phyloP scores from a whole-genome alignment of 2,113 vertebrate species.

The Xenus cinereus region DNA sequence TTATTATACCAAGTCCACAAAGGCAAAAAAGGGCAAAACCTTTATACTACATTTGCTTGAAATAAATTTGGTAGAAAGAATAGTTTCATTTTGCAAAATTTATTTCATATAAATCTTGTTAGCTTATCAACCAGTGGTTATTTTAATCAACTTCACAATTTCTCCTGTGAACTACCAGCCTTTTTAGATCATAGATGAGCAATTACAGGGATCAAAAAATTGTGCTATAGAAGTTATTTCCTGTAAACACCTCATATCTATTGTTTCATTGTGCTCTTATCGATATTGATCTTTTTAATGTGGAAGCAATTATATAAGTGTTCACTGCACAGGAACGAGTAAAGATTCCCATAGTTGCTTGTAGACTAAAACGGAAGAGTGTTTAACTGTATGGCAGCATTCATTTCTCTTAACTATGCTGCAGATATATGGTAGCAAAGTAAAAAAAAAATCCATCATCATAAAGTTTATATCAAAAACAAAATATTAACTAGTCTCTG shows the following conservation, averaged over 20 bases:
- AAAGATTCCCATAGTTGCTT: not conserved
- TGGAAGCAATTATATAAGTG: not conserved
- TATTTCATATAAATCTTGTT: not conserved
- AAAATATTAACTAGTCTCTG: not conserved
- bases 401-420: not conserved
- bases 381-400: not conserved
- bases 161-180: not conserved
- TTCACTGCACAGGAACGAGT: not conserved
- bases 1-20: not conserved
- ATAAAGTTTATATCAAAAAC: not conserved
- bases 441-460: not conserved
- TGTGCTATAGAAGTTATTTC: not conserved
- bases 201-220: not conserved
- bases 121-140: not conserved
- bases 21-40: rapidly evolving
- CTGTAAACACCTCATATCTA: not conserved
- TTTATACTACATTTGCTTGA: not conserved
- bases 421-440: not conserved
- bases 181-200: not conserved
- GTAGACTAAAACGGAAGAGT: not conserved
- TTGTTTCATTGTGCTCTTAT: not conserved
- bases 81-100: not conserved
- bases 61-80: not conserved
- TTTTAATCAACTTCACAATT: not conserved
- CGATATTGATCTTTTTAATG: not conserved